phyloP scores from a whole-genome alignment of 2,113 vertebrate genomes.

The Coptodon bakossiorum region DNA sequence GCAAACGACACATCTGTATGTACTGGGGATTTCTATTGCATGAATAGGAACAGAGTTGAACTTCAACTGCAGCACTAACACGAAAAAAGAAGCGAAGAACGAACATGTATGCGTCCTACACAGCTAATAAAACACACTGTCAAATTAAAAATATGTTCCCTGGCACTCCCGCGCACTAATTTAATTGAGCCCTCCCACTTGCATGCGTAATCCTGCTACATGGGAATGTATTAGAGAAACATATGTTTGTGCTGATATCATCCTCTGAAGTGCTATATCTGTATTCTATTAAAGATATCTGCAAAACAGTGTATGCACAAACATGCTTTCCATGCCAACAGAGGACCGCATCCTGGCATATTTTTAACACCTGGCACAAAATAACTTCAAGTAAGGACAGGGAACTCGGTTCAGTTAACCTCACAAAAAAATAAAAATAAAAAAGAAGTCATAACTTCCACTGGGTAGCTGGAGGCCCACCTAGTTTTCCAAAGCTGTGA shows the following conservation, averaged over 20 bases:
- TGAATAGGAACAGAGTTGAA: background rate
- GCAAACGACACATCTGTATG: background rate
- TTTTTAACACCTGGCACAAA: background rate
- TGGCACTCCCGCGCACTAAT: background rate
- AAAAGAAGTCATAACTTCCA: constrained; percentile 30
- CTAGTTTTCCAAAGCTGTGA: constrained; percentile 43
- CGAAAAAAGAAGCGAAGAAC: background rate
- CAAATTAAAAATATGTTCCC: constrained; percentile 8
- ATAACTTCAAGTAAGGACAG: background rate
- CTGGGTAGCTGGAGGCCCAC: constrained; percentile 25
- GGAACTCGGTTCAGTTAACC: background rate
- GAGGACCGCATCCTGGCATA: background rate
- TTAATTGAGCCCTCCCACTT: background rate
- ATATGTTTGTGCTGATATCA: background rate
- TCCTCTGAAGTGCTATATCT: background rate
- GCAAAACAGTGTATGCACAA: background rate
- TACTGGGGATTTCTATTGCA: background rate
- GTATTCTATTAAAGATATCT: background rate
- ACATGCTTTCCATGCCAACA: background rate
- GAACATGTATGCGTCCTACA: background rate
- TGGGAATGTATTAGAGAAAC: background rate
- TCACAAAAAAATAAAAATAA: background rate
- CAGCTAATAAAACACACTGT: constrained; percentile 7
- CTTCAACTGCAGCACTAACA: background rate
- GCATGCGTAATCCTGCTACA: background rate